Base-by-base conservation (phyloP, 2,888 invertebrate species). In the Cheilosia variabilis region DNA sequence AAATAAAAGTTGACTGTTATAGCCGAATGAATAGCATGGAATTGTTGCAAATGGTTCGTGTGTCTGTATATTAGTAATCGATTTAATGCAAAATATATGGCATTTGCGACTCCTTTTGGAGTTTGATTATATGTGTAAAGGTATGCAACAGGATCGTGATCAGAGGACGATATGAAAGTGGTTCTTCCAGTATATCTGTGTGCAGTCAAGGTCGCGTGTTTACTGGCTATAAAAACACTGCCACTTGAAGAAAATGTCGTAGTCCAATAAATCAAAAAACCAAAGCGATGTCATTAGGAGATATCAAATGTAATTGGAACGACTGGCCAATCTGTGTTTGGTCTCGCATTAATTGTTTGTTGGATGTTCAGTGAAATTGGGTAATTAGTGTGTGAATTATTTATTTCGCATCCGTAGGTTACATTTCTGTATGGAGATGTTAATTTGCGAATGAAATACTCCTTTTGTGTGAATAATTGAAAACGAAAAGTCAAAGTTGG, bases 1-100 rank as follows among this genome's bases (percentile, higher is more conserved):
- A 75, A 81, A 81, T 79, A 53, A 72, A 73, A 66, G 37, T 66
- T 66, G 79, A 72, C 66, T 43, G 65, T 66, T 79, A 66, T 72
- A 57, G 65, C 19, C 66, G 50, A 57, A 24, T 53, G 69, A 66
- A 60, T 53, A 58, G 58, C 31, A 53, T 60, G 15, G 62, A 66
- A 43, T 73, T 52, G 60, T 66, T 37, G 27, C 34, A 41, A 72
- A 72, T 22, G 71, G 19, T 68, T 22, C 41, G 17, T 24, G 27
- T 78, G 34, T 55, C 27, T 53, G 6, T 47, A 22, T 34, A 34
- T 0, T 47, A 31, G 60, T 47, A 78, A 71, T 78, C 37, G 69
- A 63, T 57, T 71, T 71, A 63, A 71, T 71, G 34, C 24, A 52
- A 60, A 37, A 24, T 41, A 24, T 24, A 31, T 52, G n/a, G 22